Evolutionary conservation across 2,113 vertebrate species (phyloP).

Genomic region (Centropristis striata): DNA sequence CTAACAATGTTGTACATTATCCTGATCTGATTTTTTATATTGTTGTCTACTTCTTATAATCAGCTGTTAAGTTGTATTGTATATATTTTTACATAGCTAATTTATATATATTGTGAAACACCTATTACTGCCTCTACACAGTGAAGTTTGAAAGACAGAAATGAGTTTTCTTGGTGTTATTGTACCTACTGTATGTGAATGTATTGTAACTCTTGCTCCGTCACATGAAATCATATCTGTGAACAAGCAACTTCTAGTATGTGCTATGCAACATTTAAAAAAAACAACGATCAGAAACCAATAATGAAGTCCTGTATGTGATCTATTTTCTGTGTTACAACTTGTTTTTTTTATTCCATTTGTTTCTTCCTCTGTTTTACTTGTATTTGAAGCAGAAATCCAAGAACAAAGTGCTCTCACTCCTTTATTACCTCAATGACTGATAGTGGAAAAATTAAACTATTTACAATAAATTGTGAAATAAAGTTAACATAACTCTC

Average conservation of each 20-base stretch:
- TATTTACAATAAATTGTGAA: conserved; percentile 81
- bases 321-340: background rate
- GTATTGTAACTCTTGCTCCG: conserved; percentile 7
- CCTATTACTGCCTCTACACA: background rate
- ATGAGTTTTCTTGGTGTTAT: background rate
- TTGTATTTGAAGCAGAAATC: background rate
- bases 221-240: conserved; percentile 12
- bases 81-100: background rate
- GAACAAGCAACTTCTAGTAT: conserved; percentile 30
- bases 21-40: background rate
- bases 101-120: background rate
- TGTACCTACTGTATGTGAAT: background rate
- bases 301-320: conserved; percentile 7
- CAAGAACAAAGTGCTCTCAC: conserved; percentile 47
- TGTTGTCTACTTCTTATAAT: background rate
- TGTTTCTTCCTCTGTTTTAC: background rate
- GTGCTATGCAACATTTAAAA: conserved; percentile 32
- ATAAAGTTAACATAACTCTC: conserved; percentile 63
- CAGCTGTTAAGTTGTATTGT: background rate
- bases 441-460: conserved; percentile 74
- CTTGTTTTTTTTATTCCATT: background rate
- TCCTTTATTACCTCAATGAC: conserved; percentile 80
- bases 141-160: background rate
- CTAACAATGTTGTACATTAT: background rate
- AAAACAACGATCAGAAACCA: background rate